Evolutionary conservation across 2,888 invertebrate genomes (phyloP).

Genomic region (Furcula furcula): DNA sequence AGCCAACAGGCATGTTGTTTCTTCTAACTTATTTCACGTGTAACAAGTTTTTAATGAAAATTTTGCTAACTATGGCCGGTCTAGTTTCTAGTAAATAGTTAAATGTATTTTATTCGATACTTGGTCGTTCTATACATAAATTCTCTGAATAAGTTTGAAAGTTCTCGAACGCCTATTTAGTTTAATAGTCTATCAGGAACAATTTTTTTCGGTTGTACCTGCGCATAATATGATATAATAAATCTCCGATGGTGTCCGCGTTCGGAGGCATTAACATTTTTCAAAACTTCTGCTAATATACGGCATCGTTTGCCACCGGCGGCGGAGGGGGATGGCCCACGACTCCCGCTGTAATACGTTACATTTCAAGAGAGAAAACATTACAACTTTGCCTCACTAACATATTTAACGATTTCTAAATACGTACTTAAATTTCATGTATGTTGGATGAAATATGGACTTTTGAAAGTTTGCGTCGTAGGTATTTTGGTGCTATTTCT

Average conservation of each 20-base stretch:
- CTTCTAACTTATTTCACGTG: too few species aligned
- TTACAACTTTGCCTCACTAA: slow-evolving; percentile 5
- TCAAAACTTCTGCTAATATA: slow-evolving; percentile 33
- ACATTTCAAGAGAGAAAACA: slow-evolving; percentile 3
- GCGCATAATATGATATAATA: slow-evolving; percentile 25
- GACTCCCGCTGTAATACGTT: slow-evolving; percentile 4
- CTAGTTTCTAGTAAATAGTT: too few species aligned
- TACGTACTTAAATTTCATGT: background rate
- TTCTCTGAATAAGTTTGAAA: slow-evolving; percentile 4
- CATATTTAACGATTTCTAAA: slow-evolving; percentile 1
- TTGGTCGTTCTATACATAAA: too few species aligned
- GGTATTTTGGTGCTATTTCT: too few species aligned
- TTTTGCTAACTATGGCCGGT: too few species aligned
- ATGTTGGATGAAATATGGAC: too few species aligned
- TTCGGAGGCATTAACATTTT: slow-evolving; percentile 36
- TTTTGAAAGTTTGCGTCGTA: too few species aligned
- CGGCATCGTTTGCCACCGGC: slow-evolving; percentile 22
- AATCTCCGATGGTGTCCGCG: slow-evolving; percentile 20
- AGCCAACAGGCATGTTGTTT: too few species aligned
- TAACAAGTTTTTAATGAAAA: too few species aligned
- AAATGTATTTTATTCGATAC: too few species aligned
- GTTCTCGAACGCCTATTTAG: background rate
- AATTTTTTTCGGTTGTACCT: slow-evolving; percentile 3
- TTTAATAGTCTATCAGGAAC: slow-evolving; percentile 1
- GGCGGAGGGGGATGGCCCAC: background rate